Evolutionary conservation across 2,888 invertebrate species (phyloP), one percentile per base, ranked within the genome.

Genomic region (Sminthurides aquaticus): DNA sequence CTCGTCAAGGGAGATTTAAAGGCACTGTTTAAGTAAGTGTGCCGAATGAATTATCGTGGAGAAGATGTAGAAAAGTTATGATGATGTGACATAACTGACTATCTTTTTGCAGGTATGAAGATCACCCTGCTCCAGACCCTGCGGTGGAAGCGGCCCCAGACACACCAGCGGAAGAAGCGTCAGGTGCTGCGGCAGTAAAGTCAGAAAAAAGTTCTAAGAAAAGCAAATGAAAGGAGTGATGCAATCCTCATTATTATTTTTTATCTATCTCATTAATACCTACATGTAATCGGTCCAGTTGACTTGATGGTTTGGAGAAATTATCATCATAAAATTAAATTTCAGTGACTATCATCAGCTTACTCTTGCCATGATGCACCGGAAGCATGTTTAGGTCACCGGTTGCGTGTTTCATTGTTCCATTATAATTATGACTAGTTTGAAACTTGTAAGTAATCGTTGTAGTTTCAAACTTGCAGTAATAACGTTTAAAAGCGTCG

Each of bases 1-100:
- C 80, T 93, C 49, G 78, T 95, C 43, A 87, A 89, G 76, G 98
- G 98, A 26, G 98, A 99, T 77, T 80, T 96, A 64, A 89, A 88
- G 75, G 86, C 88, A 3, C 82, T 97, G 75, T 92, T 97, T 81
- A 88, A 87, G 92, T 96, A 79, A 86, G 88, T 87, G 3, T 29
- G n/a, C 18, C 20, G 2, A 43, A 24, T 28, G 26, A 5, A 48
- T 24, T n/a, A n/a, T n/a, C n/a, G n/a, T n/a, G n/a, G n/a, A n/a
- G 25, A 24, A 34, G 27, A 11, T 55, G 55, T 52, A 5, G 8
- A 52, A 5, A 20, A 5, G 20, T 55, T 52, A 26, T 8, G 18
- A 8, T 2, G 25, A 20, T 55, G 24, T 61, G 20, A 20, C 22
- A 8, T 24, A 22, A 60, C 52, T 54, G 18, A 11, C 15, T 55